A percentile compares a stretch with the other conserved stretches of the same genome.
These are phyloP conservation scores for Plebejus anna DNA, from an alignment of 2,888 invertebrate genomes.

Conservation along the genomic window DNA sequence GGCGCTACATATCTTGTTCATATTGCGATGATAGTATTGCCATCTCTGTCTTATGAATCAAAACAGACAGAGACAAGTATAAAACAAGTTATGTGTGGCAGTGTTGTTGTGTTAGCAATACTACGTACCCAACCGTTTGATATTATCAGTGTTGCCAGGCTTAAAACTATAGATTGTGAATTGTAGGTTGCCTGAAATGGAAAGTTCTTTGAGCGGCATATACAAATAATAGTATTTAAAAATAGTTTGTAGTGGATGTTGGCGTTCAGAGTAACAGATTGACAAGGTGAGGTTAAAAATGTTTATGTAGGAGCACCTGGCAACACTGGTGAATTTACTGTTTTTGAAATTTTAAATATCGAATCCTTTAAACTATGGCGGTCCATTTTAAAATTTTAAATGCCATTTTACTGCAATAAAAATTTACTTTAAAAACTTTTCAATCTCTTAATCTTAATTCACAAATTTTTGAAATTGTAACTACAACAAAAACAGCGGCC, in stretches of 20 bases:
- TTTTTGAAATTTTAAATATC: not conserved
- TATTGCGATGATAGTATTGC: not conserved
- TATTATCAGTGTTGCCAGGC: not conserved
- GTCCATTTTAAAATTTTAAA: not conserved
- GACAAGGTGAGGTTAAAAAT: not conserved
- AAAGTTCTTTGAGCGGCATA: not conserved
- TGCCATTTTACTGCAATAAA: not conserved
- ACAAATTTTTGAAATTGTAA: not conserved
- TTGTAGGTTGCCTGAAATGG: slow-evolving; percentile 9
- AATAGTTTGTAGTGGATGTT: not conserved
- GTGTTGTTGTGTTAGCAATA: not conserved
- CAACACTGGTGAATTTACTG: not conserved
- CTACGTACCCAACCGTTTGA: slow-evolving; percentile 3
- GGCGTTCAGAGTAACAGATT: not conserved
- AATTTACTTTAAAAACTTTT: not conserved
- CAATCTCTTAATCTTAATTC: not conserved
- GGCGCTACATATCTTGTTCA: not conserved
- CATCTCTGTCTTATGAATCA: not conserved
- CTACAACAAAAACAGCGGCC: not conserved
- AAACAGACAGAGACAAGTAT: not conserved
- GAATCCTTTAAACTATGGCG: not conserved
- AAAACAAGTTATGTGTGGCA: not conserved
- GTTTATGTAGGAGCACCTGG: not conserved
- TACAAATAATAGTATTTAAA: slow-evolving; percentile 8
- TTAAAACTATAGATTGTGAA: not conserved